Conservation (phyloP, 92 coral and sea anemone species). For the Porites rus region DNA sequence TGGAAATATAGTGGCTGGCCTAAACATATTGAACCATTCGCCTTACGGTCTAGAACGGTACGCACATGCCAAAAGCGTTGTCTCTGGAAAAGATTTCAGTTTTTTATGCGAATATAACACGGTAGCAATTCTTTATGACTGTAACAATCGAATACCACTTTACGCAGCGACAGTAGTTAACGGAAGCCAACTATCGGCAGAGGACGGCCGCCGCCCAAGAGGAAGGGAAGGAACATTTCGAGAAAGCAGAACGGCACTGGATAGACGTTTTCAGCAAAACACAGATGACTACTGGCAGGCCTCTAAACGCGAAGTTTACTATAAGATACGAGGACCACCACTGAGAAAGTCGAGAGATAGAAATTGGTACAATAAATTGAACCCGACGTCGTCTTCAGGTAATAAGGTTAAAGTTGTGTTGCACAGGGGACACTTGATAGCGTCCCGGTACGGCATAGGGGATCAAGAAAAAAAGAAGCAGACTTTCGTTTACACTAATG, state of each 20-base stretch:
- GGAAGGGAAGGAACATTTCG: not conserved
- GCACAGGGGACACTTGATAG: conserved; percentile 53
- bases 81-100: not conserved
- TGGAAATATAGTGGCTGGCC: not conserved
- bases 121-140: conserved; percentile 50
- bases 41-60: conserved; percentile 18
- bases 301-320: not conserved
- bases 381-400: no score
- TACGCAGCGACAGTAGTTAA: conserved; percentile 55
- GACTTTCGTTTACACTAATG: conserved; percentile 60
- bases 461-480: not conserved
- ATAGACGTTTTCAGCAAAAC: not conserved
- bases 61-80: not conserved
- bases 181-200: conserved; percentile 11
- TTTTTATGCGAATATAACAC: conserved; percentile 35
- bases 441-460: conserved; percentile 41
- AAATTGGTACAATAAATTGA: no score
- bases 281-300: not conserved
- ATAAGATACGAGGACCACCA: not conserved
- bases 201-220: not conserved
- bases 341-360: no score
- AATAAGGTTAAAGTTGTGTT: not conserved
- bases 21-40: not conserved
- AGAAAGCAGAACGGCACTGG: not conserved
- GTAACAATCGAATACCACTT: conserved; percentile 53